These are phyloP conservation scores for Crocallis elinguaria DNA, from an alignment of 2,888 invertebrate species.

Conservation along the genomic window DNA sequence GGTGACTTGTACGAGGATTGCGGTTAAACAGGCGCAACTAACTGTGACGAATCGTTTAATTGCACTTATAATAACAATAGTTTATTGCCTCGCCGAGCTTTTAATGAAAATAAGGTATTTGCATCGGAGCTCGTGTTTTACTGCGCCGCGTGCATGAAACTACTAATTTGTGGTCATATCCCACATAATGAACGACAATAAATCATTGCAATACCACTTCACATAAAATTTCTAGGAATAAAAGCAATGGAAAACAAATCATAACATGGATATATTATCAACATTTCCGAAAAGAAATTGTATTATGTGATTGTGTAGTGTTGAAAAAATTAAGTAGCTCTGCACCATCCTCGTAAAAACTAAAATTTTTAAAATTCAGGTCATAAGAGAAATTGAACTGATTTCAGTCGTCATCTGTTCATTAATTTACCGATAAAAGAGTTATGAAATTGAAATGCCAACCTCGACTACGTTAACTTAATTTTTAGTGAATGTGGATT, in stretches of 20 bases:
- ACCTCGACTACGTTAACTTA: constrained; percentile 4
- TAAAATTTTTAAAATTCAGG: constrained; percentile 7
- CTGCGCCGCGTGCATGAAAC: constrained; percentile 46
- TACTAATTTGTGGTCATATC: constrained; percentile 52
- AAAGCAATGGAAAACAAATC: constrained; percentile 23
- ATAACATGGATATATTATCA: constrained; percentile 21
- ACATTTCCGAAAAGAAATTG: no score
- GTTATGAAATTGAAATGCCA: constrained; percentile 18
- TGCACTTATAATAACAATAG: constrained; percentile 44
- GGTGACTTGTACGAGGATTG: constrained; percentile 5
- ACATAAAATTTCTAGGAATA: constrained; percentile 21
- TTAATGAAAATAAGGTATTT: constrained; percentile 31
- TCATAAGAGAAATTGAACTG: constrained; percentile 31
- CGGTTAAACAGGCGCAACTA: constrained; percentile 27
- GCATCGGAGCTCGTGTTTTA: constrained; percentile 45
- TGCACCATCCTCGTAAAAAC: not conserved
- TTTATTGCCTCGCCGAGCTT: constrained; percentile 36
- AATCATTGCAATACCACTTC: constrained; percentile 40
- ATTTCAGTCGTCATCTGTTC: constrained; percentile 40
- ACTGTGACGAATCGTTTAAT: constrained; percentile 49
- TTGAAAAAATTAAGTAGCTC: no score
- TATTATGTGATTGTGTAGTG: no score
- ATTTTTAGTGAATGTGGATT: constrained; percentile 19
- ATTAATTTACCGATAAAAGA: constrained; percentile 20
- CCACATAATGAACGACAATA: constrained; percentile 43